phyloP scores from a whole-genome alignment of 2,888 invertebrate genomes.

The Parasteatoda lunata region DNA sequence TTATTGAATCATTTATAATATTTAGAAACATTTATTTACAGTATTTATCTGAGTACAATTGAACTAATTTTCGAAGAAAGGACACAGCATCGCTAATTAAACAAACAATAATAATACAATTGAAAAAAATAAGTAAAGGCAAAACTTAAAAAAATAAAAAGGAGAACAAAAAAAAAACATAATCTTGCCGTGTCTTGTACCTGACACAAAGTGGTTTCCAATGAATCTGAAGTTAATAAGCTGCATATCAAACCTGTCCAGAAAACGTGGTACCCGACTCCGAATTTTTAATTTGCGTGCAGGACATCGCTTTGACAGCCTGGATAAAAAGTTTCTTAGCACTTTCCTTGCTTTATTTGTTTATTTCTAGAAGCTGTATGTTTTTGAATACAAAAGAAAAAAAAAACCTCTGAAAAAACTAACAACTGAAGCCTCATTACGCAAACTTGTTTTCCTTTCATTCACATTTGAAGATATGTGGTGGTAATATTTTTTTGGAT shows the following conservation, averaged over 20 bases:
- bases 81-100: too few species aligned
- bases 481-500: too few species aligned
- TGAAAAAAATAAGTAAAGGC: too few species aligned
- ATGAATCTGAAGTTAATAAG: conserved; percentile 39
- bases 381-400: background rate
- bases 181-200: conserved; percentile 5
- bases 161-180: background rate
- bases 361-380: background rate
- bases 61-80: too few species aligned
- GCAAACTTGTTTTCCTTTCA: too few species aligned
- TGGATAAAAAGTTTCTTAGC: conserved; percentile 10
- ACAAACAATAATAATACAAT: too few species aligned
- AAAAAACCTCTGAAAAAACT: background rate
- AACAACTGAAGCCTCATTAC: too few species aligned
- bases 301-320: conserved; percentile 41
- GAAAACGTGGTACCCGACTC: conserved; percentile 33
- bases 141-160: too few species aligned
- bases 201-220: conserved; percentile 36
- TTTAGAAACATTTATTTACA: too few species aligned
- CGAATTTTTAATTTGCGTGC: conserved; percentile 50
- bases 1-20: too few species aligned
- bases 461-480: too few species aligned
- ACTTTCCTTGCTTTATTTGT: background rate
- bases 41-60: too few species aligned
- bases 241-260: conserved; percentile 39